Percentiles rank a stretch among this genome's conserved stretches.
Evolutionary conservation across 2,888 invertebrate species (phyloP).

Genomic region (Colletes collaris): DNA sequence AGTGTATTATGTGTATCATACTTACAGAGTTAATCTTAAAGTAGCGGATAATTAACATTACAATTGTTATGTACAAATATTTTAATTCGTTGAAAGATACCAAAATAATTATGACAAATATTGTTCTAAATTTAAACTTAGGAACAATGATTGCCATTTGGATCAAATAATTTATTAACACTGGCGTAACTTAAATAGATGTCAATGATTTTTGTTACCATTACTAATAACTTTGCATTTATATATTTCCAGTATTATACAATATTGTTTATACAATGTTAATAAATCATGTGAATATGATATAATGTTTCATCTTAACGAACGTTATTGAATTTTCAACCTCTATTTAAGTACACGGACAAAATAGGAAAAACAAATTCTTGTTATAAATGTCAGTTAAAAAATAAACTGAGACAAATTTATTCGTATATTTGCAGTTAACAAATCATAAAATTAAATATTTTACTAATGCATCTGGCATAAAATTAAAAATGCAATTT

Average conservation of each 20-base stretch:
- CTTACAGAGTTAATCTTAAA: constrained; percentile 68
- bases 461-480: constrained; percentile 13
- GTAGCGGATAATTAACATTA: constrained; percentile 56
- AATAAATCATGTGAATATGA: constrained; percentile 44
- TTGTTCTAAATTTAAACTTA: constrained; percentile 44
- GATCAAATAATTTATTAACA: constrained; percentile 56
- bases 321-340: constrained; percentile 32
- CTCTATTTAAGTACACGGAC: constrained; percentile 21
- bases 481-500: constrained; percentile 14
- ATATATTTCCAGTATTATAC: constrained; percentile 48
- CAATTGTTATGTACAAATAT: constrained; percentile 56
- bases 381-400: constrained; percentile 23
- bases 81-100: constrained; percentile 31
- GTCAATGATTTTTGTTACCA: constrained; percentile 24
- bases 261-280: constrained; percentile 54
- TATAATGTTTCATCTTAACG: constrained; percentile 23
- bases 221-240: constrained; percentile 44
- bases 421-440: constrained; percentile 25
- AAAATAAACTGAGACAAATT: constrained; percentile 28
- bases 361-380: constrained; percentile 10
- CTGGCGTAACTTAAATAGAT: constrained; percentile 41
- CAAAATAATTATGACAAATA: constrained; percentile 40
- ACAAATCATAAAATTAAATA: constrained; percentile 35
- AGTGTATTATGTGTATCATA: constrained; percentile 75
- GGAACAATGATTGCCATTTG: constrained; percentile 38